These are phyloP conservation scores for Drosophila lutescens DNA, from an alignment of 2,888 invertebrate genomes.

Conservation along the genomic window DNA sequence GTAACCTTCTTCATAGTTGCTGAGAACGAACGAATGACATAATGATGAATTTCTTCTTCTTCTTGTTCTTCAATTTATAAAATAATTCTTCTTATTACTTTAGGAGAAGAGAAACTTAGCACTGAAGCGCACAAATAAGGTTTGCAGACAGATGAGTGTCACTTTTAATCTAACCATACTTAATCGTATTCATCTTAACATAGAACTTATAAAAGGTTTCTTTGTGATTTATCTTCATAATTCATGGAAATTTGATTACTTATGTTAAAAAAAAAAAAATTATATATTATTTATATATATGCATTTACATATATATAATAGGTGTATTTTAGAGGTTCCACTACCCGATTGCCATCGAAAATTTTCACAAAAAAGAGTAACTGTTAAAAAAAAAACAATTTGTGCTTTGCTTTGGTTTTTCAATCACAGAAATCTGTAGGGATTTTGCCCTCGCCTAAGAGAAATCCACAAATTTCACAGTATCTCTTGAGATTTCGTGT, in stretches of 20 bases:
- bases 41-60: conserved; percentile 20
- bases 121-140: conserved; percentile 78
- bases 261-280: conserved; percentile 68
- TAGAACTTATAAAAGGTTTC: conserved; percentile 77
- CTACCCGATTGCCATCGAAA: conserved; percentile 6
- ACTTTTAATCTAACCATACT: conserved; percentile 70
- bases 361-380: conserved; percentile 2
- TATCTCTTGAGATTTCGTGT: conserved; percentile 1
- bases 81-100: conserved; percentile 36
- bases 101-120: conserved; percentile 74
- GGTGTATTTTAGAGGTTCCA: conserved; percentile 15
- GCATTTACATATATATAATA: conserved; percentile 51
- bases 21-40: conserved; percentile 40
- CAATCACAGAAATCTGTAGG: conserved; percentile 8
- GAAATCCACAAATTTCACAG: conserved; percentile 3
- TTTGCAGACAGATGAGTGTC: conserved; percentile 68
- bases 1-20: conserved; percentile 33
- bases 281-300: conserved; percentile 51
- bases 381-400: neutral
- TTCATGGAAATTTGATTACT: conserved; percentile 79
- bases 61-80: conserved; percentile 18
- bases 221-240: conserved; percentile 79
- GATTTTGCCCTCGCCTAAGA: neutral
- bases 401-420: conserved; percentile 9
- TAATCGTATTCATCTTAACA: conserved; percentile 61